Evolutionary conservation across 2,888 invertebrate genomes (phyloP).

Genomic region (Fabriciana adippe): DNA sequence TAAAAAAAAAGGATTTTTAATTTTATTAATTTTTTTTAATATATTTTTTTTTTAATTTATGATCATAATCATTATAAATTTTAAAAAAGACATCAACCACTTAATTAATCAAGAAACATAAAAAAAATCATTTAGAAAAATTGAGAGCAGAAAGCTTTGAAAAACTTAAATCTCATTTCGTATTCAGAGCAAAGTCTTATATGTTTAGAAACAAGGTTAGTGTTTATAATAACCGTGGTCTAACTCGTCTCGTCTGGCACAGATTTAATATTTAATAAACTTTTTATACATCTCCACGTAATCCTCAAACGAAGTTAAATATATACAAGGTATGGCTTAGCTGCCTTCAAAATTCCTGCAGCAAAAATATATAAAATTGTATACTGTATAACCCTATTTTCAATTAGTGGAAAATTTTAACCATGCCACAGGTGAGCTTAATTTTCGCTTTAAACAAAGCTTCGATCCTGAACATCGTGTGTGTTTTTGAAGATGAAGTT

Average conservation of each 20-base stretch:
- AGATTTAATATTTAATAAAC: slow-evolving; percentile 20
- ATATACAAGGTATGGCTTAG: slow-evolving; percentile 7
- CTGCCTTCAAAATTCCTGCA: slow-evolving; percentile 7
- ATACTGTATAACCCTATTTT: no score
- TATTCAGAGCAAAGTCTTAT: slow-evolving; percentile 13
- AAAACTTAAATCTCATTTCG: slow-evolving; percentile 10
- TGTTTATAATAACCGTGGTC: background rate
- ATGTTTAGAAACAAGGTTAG: slow-evolving; percentile 17
- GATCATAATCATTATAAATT: background rate
- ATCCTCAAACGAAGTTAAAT: slow-evolving; percentile 11
- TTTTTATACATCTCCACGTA: slow-evolving; percentile 12
- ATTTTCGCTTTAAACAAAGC: no score
- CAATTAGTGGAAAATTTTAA: background rate
- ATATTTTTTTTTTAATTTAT: no score
- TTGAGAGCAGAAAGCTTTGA: slow-evolving; percentile 2
- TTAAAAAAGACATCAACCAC: background rate
- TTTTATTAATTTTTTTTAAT: no score
- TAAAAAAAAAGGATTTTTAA: no score
- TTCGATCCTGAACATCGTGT: no score
- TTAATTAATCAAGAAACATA: background rate
- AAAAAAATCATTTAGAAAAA: slow-evolving; percentile 3
- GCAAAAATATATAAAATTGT: background rate
- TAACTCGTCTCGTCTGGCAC: slow-evolving; percentile 4
- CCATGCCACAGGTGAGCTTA: background rate
- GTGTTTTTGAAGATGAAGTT: no score